Conservation (phyloP, 2,888 invertebrate genomes). For the Drosophila diplacantha region DNA sequence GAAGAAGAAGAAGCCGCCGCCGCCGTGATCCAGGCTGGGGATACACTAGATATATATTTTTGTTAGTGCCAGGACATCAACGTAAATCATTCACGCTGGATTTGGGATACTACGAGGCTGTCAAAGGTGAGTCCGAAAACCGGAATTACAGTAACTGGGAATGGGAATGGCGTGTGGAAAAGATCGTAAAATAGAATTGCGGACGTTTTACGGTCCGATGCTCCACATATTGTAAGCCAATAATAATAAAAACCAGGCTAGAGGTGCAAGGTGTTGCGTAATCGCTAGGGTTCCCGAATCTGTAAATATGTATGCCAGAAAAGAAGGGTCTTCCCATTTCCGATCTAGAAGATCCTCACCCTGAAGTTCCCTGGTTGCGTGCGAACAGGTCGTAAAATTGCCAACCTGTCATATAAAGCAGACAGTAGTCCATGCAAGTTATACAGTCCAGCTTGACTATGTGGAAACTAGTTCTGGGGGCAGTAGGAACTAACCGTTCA, state of each 20-base stretch:
- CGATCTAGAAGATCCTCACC: slow-evolving; percentile 9
- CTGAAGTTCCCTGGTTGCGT: slow-evolving; percentile 32
- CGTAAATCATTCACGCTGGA: slow-evolving; percentile 78
- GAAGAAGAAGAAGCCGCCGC: slow-evolving; percentile 15
- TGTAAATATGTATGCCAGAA: slow-evolving; percentile 46
- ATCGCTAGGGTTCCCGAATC: slow-evolving; percentile 39
- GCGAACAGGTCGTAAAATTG: slow-evolving; percentile 45
- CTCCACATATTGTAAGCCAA: slow-evolving; percentile 33
- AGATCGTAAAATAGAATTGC: slow-evolving; percentile 17
- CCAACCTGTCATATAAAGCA: slow-evolving; percentile 25
- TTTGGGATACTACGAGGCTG: slow-evolving; percentile 79
- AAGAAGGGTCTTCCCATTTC: slow-evolving; percentile 22
- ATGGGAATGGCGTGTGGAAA: slow-evolving; percentile 5
- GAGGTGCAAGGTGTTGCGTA: slow-evolving; percentile 58
- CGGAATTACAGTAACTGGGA: slow-evolving; percentile 5
- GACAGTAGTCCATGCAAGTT: slow-evolving; percentile 6
- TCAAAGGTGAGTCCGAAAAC: slow-evolving; percentile 73
- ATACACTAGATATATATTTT: slow-evolving; percentile 33
- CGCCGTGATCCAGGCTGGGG: slow-evolving; percentile 18
- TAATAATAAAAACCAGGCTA: slow-evolving; percentile 29
- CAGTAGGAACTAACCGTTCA: background rate
- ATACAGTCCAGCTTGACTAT: slow-evolving; percentile 7
- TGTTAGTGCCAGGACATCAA: slow-evolving; percentile 50
- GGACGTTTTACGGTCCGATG: slow-evolving; percentile 34
- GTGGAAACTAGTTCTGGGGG: slow-evolving; percentile 4